These are phyloP conservation scores for Porites australiensis DNA, from an alignment of 64 coral and sea anemone species.

Conservation along the genomic window DNA sequence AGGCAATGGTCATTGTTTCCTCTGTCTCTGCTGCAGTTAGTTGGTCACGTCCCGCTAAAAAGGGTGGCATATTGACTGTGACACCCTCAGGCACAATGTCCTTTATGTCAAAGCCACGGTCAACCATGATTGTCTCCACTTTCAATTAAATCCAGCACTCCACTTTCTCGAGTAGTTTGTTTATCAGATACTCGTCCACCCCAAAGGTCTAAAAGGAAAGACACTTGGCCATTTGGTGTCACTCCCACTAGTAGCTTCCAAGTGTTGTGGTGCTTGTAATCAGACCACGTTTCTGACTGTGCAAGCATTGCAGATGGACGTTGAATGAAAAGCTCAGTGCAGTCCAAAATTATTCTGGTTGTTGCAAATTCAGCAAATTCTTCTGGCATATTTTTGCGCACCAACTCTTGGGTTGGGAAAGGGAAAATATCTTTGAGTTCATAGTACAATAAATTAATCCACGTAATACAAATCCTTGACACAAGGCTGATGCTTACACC, in stretches of 20 bases:
- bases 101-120: constrained; percentile 27
- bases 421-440: constrained; percentile 59
- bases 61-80: constrained; percentile 37
- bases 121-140: constrained; percentile 28
- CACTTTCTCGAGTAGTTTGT: constrained; percentile 20
- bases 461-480: constrained; percentile 56
- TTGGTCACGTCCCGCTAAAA: not conserved
- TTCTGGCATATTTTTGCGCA: constrained; percentile 30
- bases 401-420: constrained; percentile 23
- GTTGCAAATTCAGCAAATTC: constrained; percentile 54
- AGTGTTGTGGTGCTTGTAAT: constrained; percentile 53
- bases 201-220: constrained; percentile 26
- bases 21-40: constrained; percentile 35
- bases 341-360: no score
- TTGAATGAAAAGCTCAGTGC: constrained; percentile 48
- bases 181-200: constrained; percentile 17
- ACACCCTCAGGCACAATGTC: constrained; percentile 27
- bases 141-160: not conserved
- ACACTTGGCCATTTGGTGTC: constrained; percentile 38
- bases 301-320: constrained; percentile 30
- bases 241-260: constrained; percentile 25
- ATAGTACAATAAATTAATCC: constrained; percentile 50
- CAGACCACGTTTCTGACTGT: constrained; percentile 32
- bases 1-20: constrained; percentile 31
- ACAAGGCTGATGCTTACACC: constrained; percentile 28